Conservation (phyloP, 2,113 vertebrate species). For the Myotis yumanensis region DNA sequence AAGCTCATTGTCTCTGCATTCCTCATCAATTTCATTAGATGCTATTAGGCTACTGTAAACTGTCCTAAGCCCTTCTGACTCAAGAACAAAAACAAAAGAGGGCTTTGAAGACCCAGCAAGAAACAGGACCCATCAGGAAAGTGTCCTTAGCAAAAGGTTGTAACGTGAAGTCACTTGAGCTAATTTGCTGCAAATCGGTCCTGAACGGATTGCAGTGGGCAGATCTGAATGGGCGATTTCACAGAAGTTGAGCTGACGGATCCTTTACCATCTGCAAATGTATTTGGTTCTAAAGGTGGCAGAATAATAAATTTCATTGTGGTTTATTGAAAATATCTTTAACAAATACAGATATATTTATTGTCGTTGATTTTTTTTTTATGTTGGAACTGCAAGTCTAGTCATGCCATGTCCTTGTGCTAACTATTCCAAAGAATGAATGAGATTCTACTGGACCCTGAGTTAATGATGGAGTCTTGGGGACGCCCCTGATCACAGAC, state of each 20-base stretch:
- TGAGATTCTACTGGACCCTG: background rate
- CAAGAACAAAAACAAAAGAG: constrained; percentile 27
- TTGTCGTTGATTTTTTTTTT: constrained; percentile 1
- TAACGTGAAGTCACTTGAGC: constrained; percentile 37
- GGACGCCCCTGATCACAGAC: background rate
- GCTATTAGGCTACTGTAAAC: background rate
- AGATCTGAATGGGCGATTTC: constrained; percentile 57
- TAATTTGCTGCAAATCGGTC: constrained; percentile 56
- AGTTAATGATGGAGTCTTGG: constrained; percentile 52
- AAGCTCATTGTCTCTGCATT: background rate
- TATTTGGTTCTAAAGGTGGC: constrained; percentile 50
- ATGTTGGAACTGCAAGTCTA: background rate
- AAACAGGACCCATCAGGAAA: background rate
- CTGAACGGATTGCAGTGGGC: constrained; percentile 48
- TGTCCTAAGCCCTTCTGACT: background rate
- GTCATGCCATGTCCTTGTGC: background rate
- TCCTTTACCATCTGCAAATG: constrained; percentile 64
- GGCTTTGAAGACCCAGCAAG: background rate
- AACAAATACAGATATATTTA: constrained; percentile 53
- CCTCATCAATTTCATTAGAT: background rate
- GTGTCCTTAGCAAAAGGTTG: constrained; percentile 16
- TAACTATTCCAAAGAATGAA: constrained; percentile 41
- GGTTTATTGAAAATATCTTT: constrained; percentile 61
- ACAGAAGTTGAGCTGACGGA: constrained; percentile 34
- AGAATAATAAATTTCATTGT: constrained; percentile 65